Percentiles rank a stretch among this genome's conserved stretches.
Conservation (phyloP, 2,113 vertebrate genomes). For the Columba janthina region DNA sequence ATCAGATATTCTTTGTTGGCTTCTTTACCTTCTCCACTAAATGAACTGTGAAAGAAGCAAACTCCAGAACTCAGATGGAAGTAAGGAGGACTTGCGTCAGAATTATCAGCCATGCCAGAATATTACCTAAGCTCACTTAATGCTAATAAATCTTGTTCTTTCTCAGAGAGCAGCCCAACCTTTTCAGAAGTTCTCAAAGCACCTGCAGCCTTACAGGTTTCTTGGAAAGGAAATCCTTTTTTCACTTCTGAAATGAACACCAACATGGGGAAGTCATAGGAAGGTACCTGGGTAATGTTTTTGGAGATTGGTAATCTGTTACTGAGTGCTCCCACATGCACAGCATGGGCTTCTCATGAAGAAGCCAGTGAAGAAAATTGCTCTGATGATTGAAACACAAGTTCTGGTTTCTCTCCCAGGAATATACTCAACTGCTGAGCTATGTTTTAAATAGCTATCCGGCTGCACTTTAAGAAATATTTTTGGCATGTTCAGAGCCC, state of each 20-base stretch:
- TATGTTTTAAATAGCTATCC: conserved; percentile 4
- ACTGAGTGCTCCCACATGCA: conserved; percentile 4
- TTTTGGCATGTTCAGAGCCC: neutral
- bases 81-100: neutral
- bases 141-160: neutral
- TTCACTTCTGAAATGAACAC: neutral
- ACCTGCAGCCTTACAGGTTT: neutral
- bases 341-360: neutral
- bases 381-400: conserved; percentile 35
- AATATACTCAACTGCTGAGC: neutral
- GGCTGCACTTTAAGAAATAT: neutral
- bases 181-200: neutral
- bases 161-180: neutral
- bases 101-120: neutral
- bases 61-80: neutral
- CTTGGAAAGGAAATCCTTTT: neutral
- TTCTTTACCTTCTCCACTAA: neutral
- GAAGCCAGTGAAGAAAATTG: conserved; percentile 19
- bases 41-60: neutral
- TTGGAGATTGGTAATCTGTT: neutral
- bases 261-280: neutral
- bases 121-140: neutral
- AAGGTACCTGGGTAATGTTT: conserved; percentile 18
- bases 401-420: neutral
- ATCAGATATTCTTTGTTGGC: neutral